phyloP scores from a whole-genome alignment of 2,113 vertebrate genomes.

The Stigmatopora nigra region DNA sequence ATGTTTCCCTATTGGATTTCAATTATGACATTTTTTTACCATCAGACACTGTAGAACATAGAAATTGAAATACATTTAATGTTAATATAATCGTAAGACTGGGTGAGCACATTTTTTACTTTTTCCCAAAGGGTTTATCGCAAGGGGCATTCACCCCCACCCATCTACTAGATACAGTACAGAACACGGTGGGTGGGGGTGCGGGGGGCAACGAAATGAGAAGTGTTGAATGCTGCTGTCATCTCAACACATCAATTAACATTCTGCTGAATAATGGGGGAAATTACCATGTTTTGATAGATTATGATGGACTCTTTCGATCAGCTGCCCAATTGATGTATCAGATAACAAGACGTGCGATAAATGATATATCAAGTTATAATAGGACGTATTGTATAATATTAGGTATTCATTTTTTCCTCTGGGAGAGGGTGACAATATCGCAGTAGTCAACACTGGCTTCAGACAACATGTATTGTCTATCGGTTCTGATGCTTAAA shows the following conservation, averaged over 20 bases:
- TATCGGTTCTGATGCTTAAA: background rate
- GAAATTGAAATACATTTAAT: background rate
- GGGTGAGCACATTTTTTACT: background rate
- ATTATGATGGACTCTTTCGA: background rate
- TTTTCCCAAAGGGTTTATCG: background rate
- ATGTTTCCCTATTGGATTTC: background rate
- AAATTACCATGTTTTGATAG: background rate
- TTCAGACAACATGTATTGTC: background rate
- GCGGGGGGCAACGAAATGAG: background rate
- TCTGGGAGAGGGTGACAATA: background rate
- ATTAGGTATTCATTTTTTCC: background rate
- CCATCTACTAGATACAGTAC: background rate
- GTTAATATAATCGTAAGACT: background rate
- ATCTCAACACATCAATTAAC: background rate
- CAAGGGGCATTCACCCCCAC: background rate
- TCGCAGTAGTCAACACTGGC: background rate
- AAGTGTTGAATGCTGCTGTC: background rate
- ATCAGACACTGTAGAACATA: background rate
- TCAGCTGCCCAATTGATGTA: background rate
- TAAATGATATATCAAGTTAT: background rate
- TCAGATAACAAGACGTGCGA: background rate
- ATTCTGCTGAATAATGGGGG: background rate
- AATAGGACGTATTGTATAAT: background rate
- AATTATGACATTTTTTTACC: background rate
- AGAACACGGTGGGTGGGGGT: background rate